These are phyloP conservation scores for Brachyrhaphis roseni DNA, from an alignment of 2,797 vertebrate genomes.

Conservation along the genomic window DNA sequence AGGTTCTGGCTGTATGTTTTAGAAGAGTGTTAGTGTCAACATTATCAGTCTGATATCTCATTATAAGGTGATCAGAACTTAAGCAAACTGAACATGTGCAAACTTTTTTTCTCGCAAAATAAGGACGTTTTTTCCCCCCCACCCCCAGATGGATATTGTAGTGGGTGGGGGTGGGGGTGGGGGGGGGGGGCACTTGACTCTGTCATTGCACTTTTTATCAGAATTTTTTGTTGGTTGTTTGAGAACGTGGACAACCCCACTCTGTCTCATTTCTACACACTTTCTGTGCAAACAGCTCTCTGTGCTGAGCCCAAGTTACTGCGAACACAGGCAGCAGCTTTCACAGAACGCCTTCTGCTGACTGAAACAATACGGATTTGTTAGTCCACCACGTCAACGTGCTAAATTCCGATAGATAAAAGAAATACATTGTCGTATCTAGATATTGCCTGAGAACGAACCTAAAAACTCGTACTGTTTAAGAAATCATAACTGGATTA, in stretches of 20 bases:
- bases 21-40: not conserved
- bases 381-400: constrained; percentile 39
- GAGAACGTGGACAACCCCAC: constrained; percentile 77
- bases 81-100: not conserved
- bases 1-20: constrained; percentile 29
- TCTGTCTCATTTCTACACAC: constrained; percentile 67
- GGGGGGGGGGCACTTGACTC: too few species aligned
- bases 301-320: constrained; percentile 62
- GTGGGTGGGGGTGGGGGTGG: too few species aligned
- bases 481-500: constrained; percentile 21
- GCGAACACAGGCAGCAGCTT: constrained; percentile 67
- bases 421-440: constrained; percentile 15
- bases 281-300: constrained; percentile 77
- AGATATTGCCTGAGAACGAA: constrained; percentile 21
- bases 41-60: not conserved
- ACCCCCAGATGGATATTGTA: not conserved
- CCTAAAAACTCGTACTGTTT: not conserved
- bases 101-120: not conserved
- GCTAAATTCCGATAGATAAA: constrained; percentile 49
- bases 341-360: constrained; percentile 70
- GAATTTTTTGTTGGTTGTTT: constrained; percentile 81
- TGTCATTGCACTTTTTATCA: constrained; percentile 80
- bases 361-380: constrained; percentile 68
- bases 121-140: too few species aligned
- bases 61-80: not conserved